Evolutionary conservation across 1,140 invertebrate genomes (phyloP).

Genomic region (Drosophila busckii): DNA sequence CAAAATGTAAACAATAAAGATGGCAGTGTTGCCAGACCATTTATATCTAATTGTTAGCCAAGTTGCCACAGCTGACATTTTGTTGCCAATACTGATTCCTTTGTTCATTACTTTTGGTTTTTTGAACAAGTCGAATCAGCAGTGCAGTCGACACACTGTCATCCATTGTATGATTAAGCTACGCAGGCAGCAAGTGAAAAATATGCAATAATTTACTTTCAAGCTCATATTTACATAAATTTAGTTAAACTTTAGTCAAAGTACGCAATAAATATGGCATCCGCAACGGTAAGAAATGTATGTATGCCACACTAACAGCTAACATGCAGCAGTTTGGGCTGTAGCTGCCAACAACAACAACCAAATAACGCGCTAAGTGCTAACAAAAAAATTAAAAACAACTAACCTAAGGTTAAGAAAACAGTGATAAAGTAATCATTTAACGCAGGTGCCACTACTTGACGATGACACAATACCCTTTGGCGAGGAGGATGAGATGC

Average conservation of each 20-base stretch:
- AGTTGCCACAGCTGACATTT: background rate
- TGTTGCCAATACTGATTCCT: too few relatives aligned
- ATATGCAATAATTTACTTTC: conserved; percentile 50
- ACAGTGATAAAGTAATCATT: conserved; percentile 17
- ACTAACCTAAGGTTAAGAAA: background rate
- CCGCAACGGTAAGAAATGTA: conserved; percentile 79
- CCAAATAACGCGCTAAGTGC: conserved; percentile 4
- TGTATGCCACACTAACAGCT: conserved; percentile 64
- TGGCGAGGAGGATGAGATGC: conserved; percentile 88
- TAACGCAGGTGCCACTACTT: conserved; percentile 85
- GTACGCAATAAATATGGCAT: conserved; percentile 53
- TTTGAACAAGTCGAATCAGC: too few relatives aligned
- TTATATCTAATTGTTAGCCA: conserved; percentile 1
- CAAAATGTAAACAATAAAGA: conserved; percentile 39
- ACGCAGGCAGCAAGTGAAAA: conserved; percentile 47
- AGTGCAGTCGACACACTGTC: too few relatives aligned
- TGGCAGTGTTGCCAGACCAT: conserved; percentile 23
- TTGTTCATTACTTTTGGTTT: too few relatives aligned
- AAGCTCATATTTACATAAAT: conserved; percentile 12
- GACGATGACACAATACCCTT: conserved; percentile 92
- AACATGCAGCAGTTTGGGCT: conserved; percentile 27
- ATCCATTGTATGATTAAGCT: conserved; percentile 42
- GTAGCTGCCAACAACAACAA: conserved; percentile 10
- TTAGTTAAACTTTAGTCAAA: conserved; percentile 28
- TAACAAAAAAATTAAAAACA: conserved; percentile 3